A percentile compares a stretch with the other conserved stretches of the same genome.
These are phyloP conservation scores for Phorcus lineatus DNA, from an alignment of 2,888 invertebrate species.

Conservation along the genomic window DNA sequence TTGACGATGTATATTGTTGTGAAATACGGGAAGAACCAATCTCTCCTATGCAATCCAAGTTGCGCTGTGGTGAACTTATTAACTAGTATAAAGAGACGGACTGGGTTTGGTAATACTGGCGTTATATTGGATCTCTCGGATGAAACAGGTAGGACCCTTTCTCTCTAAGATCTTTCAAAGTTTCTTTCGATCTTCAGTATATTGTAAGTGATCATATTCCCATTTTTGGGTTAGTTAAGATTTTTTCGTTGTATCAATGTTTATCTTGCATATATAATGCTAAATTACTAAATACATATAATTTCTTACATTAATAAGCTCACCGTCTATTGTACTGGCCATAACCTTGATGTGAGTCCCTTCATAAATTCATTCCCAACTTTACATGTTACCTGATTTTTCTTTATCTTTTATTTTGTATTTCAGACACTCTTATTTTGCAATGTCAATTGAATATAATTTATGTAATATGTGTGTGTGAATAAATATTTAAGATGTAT, in stretches of 20 bases:
- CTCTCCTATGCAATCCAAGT: constrained; percentile 71
- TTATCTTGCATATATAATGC: neutral
- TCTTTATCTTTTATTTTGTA: too few species aligned
- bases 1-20: constrained; percentile 69
- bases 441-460: too few species aligned
- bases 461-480: too few species aligned
- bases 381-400: too few species aligned
- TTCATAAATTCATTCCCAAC: too few species aligned
- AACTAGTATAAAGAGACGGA: constrained; percentile 67
- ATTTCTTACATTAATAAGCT: too few species aligned
- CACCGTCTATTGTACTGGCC: too few species aligned
- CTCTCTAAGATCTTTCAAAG: constrained; percentile 53
- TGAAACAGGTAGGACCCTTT: constrained; percentile 67
- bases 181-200: constrained; percentile 72
- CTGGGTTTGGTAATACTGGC: constrained; percentile 68
- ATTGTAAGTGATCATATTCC: constrained; percentile 67
- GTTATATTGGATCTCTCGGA: constrained; percentile 71
- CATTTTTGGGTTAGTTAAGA: constrained; percentile 34
- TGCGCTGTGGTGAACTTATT: constrained; percentile 72
- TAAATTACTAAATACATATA: too few species aligned
- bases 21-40: constrained; percentile 72
- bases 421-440: too few species aligned
- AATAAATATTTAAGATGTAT: too few species aligned
- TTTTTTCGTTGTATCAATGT: neutral
- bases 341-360: too few species aligned